A percentile compares a stretch with the other conserved stretches of the same genome.
Evolutionary conservation across 1,140 invertebrate genomes (phyloP).

Genomic region (Trichoplusia ni): DNA sequence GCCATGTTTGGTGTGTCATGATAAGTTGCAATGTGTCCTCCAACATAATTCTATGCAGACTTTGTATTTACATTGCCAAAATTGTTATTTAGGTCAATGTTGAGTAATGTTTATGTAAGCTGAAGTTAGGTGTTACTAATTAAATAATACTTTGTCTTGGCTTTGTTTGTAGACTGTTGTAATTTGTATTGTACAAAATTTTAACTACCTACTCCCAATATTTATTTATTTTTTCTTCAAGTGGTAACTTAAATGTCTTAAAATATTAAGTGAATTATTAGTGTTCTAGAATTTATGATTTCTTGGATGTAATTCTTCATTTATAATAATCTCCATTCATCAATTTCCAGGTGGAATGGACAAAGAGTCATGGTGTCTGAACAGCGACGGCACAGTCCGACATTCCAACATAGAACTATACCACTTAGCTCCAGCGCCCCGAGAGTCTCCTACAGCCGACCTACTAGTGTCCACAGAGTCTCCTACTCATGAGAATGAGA

Average conservation of each 20-base stretch:
- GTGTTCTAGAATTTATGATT: too few species aligned
- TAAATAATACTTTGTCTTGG: neutral
- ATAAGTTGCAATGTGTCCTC: constrained; percentile 5
- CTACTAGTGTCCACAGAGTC: constrained; percentile 66
- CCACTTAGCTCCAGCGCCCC: constrained; percentile 83
- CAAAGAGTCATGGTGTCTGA: constrained; percentile 95
- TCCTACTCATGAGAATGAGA: constrained; percentile 55
- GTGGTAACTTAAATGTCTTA: too few species aligned
- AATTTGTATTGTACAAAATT: too few species aligned
- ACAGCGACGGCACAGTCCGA: constrained; percentile 92
- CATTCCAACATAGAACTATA: constrained; percentile 92
- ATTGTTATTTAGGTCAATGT: constrained; percentile 27
- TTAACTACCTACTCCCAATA: too few species aligned
- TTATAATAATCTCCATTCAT: constrained; percentile 25
- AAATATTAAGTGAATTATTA: too few species aligned
- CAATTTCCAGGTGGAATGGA: constrained; percentile 88
- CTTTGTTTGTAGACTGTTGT: too few species aligned
- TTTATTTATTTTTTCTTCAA: too few species aligned
- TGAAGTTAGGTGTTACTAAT: neutral
- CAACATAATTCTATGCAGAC: constrained; percentile 9
- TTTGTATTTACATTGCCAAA: constrained; percentile 20
- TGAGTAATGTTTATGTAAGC: constrained; percentile 1
- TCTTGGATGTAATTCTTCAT: too few species aligned
- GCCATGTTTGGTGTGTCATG: neutral
- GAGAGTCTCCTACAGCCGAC: constrained; percentile 79